Base-by-base conservation (phyloP, 2,888 invertebrate genomes). In the Drosophila koepferae region DNA sequence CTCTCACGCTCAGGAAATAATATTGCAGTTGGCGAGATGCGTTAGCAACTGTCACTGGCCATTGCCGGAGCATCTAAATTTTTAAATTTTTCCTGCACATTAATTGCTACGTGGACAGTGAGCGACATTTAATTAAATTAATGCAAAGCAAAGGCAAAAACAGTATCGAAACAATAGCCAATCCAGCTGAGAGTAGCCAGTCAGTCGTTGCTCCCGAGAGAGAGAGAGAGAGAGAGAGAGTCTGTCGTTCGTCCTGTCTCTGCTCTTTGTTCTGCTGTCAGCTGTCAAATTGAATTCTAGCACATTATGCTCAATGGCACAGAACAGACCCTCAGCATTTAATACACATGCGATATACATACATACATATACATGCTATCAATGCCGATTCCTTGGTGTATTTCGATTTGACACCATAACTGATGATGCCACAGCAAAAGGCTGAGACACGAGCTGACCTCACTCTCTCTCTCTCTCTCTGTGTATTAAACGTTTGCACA, bases 261-360 rank as follows among this genome's bases (percentile, higher is more conserved):
- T 46, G 56, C 58, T 44, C 56, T 44, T 61, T 68, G 63, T 62
- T 74, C 63, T 61, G 62, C 73, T 77, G 86, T 79, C 83, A 82
- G 61, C 74, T 86, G 86, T 86, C 83, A 86, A 80, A 64, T 69
- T 72, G 63, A 85, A 77, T 77, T 63, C 63, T 36, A 44, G 31
- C 67, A 63, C 56, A 71, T 63, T 58, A 64, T 62, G 74, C 67
- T 64, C 70, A 73, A 74, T 58, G 68, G 61, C 70, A 40, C 62
- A 62, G 48, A 77, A 62, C 62, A 43, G 49, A 66, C 43, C 65
- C 54, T 36, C 48, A n/a, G 10, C 62, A 34, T 40, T 54, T 54
- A 46, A 60, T 62, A 40, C 58, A 69, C 54, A 54, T 6, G 31
- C 51, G 31, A 43, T 23, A 51, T 20, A 36, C 36, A 16, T 14